A percentile compares a stretch with the other conserved stretches of the same genome.
These are phyloP conservation scores for Acrocephalus kingi DNA, from an alignment of 2,113 vertebrate genomes.

Conservation along the genomic window DNA sequence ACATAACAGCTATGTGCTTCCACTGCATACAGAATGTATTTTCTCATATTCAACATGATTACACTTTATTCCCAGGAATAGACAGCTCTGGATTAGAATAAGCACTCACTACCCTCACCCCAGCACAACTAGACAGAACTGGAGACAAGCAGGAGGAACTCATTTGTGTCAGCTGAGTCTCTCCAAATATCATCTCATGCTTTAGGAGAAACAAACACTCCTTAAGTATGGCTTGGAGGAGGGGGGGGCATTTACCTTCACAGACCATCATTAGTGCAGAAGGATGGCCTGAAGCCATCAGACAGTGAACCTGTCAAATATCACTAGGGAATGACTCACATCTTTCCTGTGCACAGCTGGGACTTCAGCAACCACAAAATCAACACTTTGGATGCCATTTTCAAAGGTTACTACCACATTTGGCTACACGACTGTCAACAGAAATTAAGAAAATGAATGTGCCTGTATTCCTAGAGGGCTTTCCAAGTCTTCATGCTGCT, in stretches of 20 bases:
- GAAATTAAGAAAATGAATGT: neutral
- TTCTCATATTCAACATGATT: neutral
- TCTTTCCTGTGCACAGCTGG: neutral
- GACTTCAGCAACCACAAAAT: neutral
- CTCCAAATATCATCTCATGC: neutral
- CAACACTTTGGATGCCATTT: neutral
- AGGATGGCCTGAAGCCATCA: neutral
- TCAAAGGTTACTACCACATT: neutral
- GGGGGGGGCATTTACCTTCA: neutral
- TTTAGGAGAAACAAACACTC: neutral
- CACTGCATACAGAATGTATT: neutral
- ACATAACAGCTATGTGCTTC: neutral
- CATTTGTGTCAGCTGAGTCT: neutral
- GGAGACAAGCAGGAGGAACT: neutral
- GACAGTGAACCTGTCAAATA: neutral
- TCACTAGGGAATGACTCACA: neutral
- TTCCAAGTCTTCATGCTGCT: neutral
- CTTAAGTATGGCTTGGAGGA: neutral
- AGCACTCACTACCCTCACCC: neutral
- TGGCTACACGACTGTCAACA: neutral
- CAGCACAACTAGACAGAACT: neutral
- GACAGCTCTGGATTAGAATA: neutral
- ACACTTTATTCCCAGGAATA: neutral
- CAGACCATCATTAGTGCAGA: neutral
- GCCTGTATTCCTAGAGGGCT: neutral